Percentiles rank a stretch among this genome's conserved stretches.
These are phyloP conservation scores for Acrocephalus kingi DNA, from an alignment of 2,113 vertebrate genomes.

Conservation along the genomic window DNA sequence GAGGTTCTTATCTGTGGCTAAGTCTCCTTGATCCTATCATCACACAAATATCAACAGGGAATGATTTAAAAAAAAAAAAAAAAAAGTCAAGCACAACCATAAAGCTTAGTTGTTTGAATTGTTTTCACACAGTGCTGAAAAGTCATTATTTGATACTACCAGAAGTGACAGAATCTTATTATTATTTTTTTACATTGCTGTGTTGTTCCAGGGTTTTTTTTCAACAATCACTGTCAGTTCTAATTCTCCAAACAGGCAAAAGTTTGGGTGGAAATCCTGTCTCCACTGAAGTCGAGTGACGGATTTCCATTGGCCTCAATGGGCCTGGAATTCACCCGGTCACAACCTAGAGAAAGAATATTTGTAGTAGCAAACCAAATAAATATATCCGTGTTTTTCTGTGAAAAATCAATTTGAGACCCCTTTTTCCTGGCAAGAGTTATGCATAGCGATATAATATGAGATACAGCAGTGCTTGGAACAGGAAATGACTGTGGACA, in stretches of 20 bases:
- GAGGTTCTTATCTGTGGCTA: conserved; percentile 42
- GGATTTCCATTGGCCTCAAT: conserved; percentile 25
- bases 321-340: conserved; percentile 40
- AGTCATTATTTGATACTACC: neutral
- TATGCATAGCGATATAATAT: neutral
- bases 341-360: conserved; percentile 52
- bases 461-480: conserved; percentile 33
- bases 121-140: neutral
- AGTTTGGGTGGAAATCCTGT: conserved; percentile 36
- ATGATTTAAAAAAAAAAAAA: neutral
- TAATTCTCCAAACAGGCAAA: conserved; percentile 16
- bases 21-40: conserved; percentile 39
- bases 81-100: neutral
- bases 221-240: conserved; percentile 26
- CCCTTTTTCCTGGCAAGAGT: conserved; percentile 32
- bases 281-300: neutral
- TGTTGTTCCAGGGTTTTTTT: neutral
- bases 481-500: conserved; percentile 35
- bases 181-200: neutral
- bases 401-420: conserved; percentile 43
- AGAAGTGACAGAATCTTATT: neutral
- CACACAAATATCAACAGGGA: conserved; percentile 49
- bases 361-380: conserved; percentile 60
- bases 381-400: conserved; percentile 51
- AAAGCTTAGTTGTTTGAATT: neutral